These are phyloP conservation scores for Wasmannia auropunctata DNA, from an alignment of 1,140 invertebrate genomes.

Conservation along the genomic window DNA sequence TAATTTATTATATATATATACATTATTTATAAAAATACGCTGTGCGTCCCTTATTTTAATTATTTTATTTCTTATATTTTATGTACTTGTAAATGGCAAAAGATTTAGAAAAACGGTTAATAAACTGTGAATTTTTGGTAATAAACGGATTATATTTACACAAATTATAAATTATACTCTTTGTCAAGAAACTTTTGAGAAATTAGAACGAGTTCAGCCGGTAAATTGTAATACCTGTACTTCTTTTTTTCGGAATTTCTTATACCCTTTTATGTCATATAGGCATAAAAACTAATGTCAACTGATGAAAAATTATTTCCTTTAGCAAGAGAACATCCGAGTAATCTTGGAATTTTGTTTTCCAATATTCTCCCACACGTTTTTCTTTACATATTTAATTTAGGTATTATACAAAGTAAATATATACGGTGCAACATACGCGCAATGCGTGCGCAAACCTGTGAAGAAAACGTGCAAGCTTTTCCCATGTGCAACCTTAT, in stretches of 20 bases:
- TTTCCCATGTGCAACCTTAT: too few species aligned
- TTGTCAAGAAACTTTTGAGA: background rate
- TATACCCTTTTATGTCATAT: background rate
- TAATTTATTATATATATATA: too few species aligned
- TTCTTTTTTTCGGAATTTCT: background rate
- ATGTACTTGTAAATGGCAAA: background rate
- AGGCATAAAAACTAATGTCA: background rate
- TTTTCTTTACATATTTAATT: slow-evolving; percentile 1
- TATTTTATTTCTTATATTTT: background rate
- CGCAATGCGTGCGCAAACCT: background rate
- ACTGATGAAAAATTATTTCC: background rate
- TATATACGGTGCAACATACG: background rate
- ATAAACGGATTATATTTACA: background rate
- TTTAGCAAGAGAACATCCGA: background rate
- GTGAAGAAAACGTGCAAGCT: background rate
- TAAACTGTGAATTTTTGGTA: background rate
- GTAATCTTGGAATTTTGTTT: background rate
- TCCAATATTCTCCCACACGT: background rate
- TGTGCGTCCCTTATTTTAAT: background rate
- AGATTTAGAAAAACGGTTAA: too few species aligned
- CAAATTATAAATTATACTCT: background rate
- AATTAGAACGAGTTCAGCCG: background rate
- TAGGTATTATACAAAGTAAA: background rate
- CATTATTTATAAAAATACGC: background rate
- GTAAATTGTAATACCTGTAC: too few species aligned